Conservation (phyloP, 2,888 invertebrate genomes). For the Romanomermis culicivorax region DNA sequence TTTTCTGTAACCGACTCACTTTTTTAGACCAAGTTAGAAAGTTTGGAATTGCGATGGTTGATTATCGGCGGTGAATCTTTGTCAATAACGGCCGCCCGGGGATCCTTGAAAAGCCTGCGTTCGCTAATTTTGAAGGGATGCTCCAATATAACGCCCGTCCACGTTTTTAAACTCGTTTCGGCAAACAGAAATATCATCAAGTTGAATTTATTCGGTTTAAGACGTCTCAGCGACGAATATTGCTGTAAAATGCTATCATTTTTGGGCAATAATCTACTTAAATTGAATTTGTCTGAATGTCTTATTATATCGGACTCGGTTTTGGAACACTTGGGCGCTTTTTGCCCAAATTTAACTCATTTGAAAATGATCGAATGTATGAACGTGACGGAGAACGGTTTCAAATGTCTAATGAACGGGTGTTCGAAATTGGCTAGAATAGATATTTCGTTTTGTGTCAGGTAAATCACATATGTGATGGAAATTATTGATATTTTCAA, state of each 20-base stretch:
- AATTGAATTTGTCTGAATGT: constrained; percentile 1
- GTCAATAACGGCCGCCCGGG: no score
- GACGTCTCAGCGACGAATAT: neutral
- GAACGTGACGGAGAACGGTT: neutral
- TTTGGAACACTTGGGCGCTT: neutral
- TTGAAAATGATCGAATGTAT: neutral
- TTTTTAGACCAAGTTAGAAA: no score
- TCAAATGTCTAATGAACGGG: neutral
- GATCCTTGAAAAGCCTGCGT: no score
- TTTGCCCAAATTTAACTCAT: constrained; percentile 1
- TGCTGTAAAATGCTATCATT: neutral
- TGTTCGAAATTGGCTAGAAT: neutral
- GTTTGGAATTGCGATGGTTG: no score
- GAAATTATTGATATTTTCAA: no score
- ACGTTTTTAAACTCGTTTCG: neutral
- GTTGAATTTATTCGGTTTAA: neutral
- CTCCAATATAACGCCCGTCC: neutral
- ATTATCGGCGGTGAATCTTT: no score
- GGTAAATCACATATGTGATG: no score
- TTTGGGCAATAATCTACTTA: neutral
- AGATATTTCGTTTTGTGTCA: neutral
- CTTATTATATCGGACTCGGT: neutral
- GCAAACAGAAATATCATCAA: neutral
- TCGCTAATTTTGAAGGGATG: neutral
- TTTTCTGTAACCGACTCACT: no score